Evolutionary conservation across 2,113 vertebrate species (phyloP).

Genomic region (Sebastes fasciatus): DNA sequence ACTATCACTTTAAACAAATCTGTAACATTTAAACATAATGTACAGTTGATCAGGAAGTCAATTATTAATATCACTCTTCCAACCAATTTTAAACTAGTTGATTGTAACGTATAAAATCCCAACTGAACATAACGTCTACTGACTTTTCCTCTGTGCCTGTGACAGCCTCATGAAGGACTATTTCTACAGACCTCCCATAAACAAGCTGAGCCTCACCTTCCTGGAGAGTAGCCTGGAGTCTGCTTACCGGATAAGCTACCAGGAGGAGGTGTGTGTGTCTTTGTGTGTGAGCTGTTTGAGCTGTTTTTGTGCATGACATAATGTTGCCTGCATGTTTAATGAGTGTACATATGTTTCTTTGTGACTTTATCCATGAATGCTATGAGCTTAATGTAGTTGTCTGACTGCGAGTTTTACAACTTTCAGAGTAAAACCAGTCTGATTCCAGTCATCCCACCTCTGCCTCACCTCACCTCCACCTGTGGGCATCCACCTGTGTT

Average conservation of each 20-base stretch:
- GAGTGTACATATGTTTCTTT: neutral
- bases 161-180: constrained; percentile 98
- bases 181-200: constrained; percentile 98
- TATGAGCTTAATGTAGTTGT: neutral
- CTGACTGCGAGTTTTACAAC: constrained; percentile 2
- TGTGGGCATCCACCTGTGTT: constrained; percentile 28
- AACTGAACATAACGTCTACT: neutral
- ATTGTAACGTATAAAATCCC: neutral
- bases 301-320: constrained; percentile 66
- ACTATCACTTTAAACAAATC: neutral
- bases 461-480: neutral
- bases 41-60: neutral
- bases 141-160: constrained; percentile 29
- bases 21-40: neutral
- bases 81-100: neutral
- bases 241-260: constrained; percentile 92
- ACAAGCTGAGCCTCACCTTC: constrained; percentile 97
- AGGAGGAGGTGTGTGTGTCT: constrained; percentile 89
- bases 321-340: constrained; percentile 3
- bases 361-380: neutral
- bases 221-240: constrained; percentile 92
- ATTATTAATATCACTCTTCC: neutral
- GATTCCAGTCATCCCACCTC: neutral
- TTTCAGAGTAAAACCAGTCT: neutral
- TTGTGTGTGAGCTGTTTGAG: constrained; percentile 77